These are phyloP conservation scores for Drepana falcataria DNA, from an alignment of 2,888 invertebrate species.

Conservation along the genomic window DNA sequence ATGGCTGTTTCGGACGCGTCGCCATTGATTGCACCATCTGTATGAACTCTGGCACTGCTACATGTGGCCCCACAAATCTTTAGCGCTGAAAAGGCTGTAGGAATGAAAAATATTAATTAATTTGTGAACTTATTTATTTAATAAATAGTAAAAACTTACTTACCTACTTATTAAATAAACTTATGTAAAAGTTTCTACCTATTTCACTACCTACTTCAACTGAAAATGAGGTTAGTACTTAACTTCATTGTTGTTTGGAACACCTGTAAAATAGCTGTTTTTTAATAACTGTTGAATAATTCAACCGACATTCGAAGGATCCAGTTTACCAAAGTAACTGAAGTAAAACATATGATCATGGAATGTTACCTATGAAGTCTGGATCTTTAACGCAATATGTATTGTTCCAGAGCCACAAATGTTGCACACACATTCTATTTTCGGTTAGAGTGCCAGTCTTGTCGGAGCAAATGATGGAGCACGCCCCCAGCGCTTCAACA, in stretches of 20 bases:
- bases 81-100: slow-evolving; percentile 84
- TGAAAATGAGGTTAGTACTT: slow-evolving; percentile 7
- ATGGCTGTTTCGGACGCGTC: slow-evolving; percentile 96
- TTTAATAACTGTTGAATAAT: neutral
- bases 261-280: slow-evolving; percentile 34
- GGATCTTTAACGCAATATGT: slow-evolving; percentile 89
- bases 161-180: no score
- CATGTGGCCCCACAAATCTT: slow-evolving; percentile 95
- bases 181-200: no score
- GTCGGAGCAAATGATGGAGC: slow-evolving; percentile 98
- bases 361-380: slow-evolving; percentile 35
- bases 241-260: slow-evolving; percentile 41
- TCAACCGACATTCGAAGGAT: no score
- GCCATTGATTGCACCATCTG: slow-evolving; percentile 87
- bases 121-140: neutral
- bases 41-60: slow-evolving; percentile 94
- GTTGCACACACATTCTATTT: slow-evolving; percentile 98
- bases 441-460: slow-evolving; percentile 99
- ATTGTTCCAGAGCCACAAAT: slow-evolving; percentile 97
- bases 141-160: neutral
- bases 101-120: slow-evolving; percentile 1
- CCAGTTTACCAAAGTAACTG: no score
- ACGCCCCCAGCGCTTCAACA: slow-evolving; percentile 98
- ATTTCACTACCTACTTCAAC: neutral
- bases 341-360: neutral